phyloP scores from a whole-genome alignment of 1,140 invertebrate genomes.

The Panulirus ornatus region DNA sequence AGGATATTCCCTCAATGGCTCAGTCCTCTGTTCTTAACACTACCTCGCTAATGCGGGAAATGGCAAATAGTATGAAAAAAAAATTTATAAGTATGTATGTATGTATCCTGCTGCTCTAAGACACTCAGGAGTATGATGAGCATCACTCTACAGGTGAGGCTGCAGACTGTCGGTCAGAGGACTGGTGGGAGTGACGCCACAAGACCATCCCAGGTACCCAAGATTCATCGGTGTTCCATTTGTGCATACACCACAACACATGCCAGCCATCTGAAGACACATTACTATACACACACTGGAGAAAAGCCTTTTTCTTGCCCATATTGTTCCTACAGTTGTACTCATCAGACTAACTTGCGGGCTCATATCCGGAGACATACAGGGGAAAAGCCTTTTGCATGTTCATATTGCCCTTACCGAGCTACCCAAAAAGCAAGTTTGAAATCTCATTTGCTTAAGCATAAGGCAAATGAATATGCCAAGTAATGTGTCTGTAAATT shows the following conservation, averaged over 20 bases:
- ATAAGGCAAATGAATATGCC: slow-evolving; percentile 16
- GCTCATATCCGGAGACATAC: slow-evolving; percentile 69
- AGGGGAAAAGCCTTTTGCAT: slow-evolving; percentile 82
- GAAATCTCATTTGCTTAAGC: slow-evolving; percentile 42
- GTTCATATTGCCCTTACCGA: slow-evolving; percentile 38
- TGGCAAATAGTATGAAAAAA: no score
- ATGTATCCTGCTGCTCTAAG: no score
- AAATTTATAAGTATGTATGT: no score
- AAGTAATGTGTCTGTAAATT: no score
- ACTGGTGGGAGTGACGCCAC: slow-evolving; percentile 6
- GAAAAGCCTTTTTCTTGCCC: slow-evolving; percentile 61
- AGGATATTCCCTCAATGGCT: no score
- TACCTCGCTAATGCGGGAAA: no score
- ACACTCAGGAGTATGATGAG: not conserved
- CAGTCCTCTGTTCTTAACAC: no score
- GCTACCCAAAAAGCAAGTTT: slow-evolving; percentile 43
- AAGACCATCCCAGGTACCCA: slow-evolving; percentile 24
- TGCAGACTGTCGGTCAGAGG: slow-evolving; percentile 40
- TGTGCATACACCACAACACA: slow-evolving; percentile 64
- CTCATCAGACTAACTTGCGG: slow-evolving; percentile 43
- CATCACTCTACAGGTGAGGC: slow-evolving; percentile 55
- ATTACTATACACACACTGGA: slow-evolving; percentile 77
- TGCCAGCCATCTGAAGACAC: slow-evolving; percentile 78
- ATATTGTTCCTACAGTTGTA: slow-evolving; percentile 61
- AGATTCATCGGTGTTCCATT: slow-evolving; percentile 54